Percentiles rank a stretch among this genome's conserved stretches.
These are phyloP conservation scores for Corythaeola cristata DNA, from an alignment of 2,113 vertebrate genomes.

Conservation along the genomic window DNA sequence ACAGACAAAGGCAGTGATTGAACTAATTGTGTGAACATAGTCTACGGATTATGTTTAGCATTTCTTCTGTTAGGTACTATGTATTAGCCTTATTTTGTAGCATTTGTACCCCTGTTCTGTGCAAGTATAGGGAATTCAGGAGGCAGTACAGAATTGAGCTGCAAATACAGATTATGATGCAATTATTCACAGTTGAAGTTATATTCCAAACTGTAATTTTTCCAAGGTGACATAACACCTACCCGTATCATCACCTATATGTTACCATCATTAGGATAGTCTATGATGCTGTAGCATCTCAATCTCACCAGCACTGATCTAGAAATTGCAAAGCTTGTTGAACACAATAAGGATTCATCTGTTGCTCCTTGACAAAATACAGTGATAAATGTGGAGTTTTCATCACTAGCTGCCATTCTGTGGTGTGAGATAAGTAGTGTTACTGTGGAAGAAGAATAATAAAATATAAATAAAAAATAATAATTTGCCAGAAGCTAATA, in stretches of 20 bases:
- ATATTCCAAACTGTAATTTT: not conserved
- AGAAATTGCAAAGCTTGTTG: not conserved
- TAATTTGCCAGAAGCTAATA: not conserved
- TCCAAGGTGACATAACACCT: not conserved
- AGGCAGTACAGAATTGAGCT: not conserved
- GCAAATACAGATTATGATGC: not conserved
- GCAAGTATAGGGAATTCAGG: accelerated
- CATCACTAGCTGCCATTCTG: not conserved
- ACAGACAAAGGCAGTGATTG: not conserved
- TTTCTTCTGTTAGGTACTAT: not conserved
- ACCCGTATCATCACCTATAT: not conserved
- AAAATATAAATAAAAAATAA: not conserved
- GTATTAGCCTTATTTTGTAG: not conserved
- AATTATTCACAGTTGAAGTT: not conserved
- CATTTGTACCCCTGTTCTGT: not conserved
- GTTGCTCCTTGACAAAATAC: not conserved
- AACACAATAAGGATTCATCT: not conserved
- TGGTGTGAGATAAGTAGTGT: not conserved
- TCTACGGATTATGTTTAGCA: accelerated
- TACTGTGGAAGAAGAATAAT: not conserved
- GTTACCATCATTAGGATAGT: not conserved
- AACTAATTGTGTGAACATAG: not conserved
- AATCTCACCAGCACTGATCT: not conserved
- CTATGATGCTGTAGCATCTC: not conserved
- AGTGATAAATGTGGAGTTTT: not conserved